Conservation (phyloP, 2,888 invertebrate species). For the Xestia c-nigrum region DNA sequence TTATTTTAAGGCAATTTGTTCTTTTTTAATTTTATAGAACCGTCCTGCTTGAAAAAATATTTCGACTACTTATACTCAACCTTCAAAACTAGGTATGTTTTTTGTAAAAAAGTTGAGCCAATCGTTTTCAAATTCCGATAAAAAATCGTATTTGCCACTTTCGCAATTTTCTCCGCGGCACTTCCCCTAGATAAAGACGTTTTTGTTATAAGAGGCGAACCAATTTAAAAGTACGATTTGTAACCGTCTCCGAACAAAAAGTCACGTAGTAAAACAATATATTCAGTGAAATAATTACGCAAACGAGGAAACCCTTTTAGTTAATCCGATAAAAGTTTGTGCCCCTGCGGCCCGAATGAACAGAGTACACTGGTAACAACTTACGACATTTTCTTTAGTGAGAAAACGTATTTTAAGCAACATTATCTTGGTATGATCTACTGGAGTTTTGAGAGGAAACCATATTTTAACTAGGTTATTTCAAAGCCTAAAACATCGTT, state of each 20-base stretch:
- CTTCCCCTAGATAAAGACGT: constrained; percentile 51
- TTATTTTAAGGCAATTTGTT: not conserved
- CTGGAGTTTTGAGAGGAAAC: not conserved
- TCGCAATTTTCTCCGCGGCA: constrained; percentile 29
- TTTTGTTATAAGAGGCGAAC: constrained; percentile 46
- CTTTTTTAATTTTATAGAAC: not conserved
- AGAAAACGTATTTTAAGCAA: constrained; percentile 5
- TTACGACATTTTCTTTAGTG: not conserved
- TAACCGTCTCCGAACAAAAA: constrained; percentile 59
- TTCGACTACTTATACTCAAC: not conserved
- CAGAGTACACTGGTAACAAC: constrained; percentile 59
- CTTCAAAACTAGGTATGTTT: not conserved
- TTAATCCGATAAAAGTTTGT: constrained; percentile 78
- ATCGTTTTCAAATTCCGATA: constrained; percentile 30
- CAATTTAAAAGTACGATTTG: constrained; percentile 68
- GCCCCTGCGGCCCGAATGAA: constrained; percentile 65
- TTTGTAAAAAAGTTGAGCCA: not conserved
- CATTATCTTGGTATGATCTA: constrained; percentile 3
- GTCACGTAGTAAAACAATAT: constrained; percentile 71
- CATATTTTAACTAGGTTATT: not conserved
- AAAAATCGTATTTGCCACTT: constrained; percentile 31
- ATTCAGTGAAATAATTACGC: constrained; percentile 74
- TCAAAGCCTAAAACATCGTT: not conserved
- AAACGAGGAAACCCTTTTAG: constrained; percentile 76
- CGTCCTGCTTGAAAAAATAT: not conserved